phyloP scores from a whole-genome alignment of 2,113 vertebrate species.

The Mus spicilegus region DNA sequence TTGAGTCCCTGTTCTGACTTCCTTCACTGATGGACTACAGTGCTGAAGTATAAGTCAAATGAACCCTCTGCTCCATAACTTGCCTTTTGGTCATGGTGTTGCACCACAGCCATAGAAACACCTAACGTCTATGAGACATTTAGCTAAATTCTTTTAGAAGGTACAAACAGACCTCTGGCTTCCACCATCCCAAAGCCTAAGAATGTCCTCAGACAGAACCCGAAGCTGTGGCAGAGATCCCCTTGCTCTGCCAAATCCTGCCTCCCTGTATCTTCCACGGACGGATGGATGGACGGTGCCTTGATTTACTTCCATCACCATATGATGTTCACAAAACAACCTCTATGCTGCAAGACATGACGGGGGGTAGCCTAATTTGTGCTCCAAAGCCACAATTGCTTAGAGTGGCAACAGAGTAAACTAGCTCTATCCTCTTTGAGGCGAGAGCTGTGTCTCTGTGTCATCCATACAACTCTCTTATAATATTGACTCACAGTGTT shows the following conservation, averaged over 20 bases:
- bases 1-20: neutral
- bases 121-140: neutral
- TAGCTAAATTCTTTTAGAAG: neutral
- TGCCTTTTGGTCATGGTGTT: neutral
- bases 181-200: neutral
- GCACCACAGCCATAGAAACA: neutral
- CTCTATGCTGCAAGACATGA: neutral
- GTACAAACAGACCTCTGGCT: neutral
- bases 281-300: neutral
- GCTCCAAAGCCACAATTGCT: neutral
- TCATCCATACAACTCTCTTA: accelerated
- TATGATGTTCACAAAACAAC: neutral
- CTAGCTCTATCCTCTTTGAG: neutral
- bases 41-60: neutral
- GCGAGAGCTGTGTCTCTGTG: neutral
- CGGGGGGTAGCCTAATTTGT: neutral
- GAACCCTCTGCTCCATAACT: neutral
- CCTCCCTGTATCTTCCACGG: neutral
- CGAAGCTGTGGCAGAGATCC: neutral
- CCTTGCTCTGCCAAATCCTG: no score
- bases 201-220: no score
- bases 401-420: neutral
- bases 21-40: neutral
- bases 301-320: neutral
- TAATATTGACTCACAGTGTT: no score